phyloP scores from a whole-genome alignment of 30 jellyfish, hydroid and myxozoan species.

The Nemopilema nomurai region DNA sequence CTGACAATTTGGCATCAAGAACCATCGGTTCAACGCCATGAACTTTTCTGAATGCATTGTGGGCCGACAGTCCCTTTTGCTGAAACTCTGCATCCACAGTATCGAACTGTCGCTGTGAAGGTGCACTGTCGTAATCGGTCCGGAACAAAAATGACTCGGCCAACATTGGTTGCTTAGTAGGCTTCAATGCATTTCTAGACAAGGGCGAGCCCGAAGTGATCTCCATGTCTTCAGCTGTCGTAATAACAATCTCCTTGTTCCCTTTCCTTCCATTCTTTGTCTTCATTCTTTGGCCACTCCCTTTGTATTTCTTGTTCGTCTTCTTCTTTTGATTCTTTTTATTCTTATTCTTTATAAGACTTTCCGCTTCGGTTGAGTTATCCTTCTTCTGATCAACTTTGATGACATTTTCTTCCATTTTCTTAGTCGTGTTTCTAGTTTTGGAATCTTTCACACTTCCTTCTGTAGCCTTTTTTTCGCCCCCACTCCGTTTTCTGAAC shows the following conservation, averaged over 20 bases:
- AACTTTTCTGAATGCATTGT: constrained; percentile 71
- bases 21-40: constrained; percentile 55
- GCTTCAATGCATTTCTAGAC: background rate
- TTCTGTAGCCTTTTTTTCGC: background rate
- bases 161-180: background rate
- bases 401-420: constrained; percentile 20
- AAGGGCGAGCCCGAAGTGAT: constrained; percentile 25
- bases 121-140: background rate
- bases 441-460: background rate
- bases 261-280: background rate
- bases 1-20: constrained; percentile 46
- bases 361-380: constrained; percentile 26
- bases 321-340: background rate
- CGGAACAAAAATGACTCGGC: constrained; percentile 24
- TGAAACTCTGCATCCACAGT: constrained; percentile 23
- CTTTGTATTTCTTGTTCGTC: background rate
- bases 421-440: background rate
- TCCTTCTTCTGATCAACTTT: constrained; percentile 29
- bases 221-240: background rate
- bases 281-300: background rate
- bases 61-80: constrained; percentile 61
- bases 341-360: constrained; percentile 5
- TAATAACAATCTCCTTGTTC: background rate
- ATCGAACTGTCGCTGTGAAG: constrained; percentile 12
- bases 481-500: background rate